Percentiles rank a stretch among this genome's conserved stretches.
Conservation (phyloP, 2,888 invertebrate species). For the Aspidiotus destructor region DNA sequence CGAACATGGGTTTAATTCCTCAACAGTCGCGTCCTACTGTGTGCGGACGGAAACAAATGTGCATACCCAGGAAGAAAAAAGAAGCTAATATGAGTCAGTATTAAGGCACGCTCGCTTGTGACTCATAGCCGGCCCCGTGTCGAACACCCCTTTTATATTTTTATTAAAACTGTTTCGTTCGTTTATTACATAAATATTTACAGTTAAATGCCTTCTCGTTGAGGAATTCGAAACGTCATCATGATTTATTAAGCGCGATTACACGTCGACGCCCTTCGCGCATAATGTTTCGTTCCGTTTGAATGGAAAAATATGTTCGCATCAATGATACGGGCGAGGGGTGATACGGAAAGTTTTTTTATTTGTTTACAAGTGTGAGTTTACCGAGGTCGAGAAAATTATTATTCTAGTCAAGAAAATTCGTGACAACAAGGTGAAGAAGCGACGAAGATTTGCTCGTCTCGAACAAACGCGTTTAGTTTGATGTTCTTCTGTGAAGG, state of each 20-base stretch:
- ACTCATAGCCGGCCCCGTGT: background rate
- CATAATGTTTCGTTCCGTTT: too few relatives aligned
- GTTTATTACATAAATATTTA: slow-evolving; percentile 4
- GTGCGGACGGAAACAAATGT: too few relatives aligned
- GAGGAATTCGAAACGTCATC: background rate
- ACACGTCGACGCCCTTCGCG: background rate
- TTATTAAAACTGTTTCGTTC: slow-evolving; percentile 1
- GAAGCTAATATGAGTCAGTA: background rate
- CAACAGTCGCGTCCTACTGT: background rate
- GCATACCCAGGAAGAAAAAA: background rate
- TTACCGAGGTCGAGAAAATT: too few relatives aligned
- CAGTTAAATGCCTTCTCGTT: slow-evolving; percentile 2
- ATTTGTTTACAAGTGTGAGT: too few relatives aligned
- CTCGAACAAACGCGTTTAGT: too few relatives aligned
- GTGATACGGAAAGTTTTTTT: too few relatives aligned
- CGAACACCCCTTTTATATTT: background rate
- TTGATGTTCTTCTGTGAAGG: too few relatives aligned
- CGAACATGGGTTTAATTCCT: background rate
- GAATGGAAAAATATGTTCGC: too few relatives aligned
- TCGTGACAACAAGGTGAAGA: too few relatives aligned
- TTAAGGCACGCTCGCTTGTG: background rate
- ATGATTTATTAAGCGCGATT: slow-evolving; percentile 2
- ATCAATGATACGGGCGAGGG: too few relatives aligned
- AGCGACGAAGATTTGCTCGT: too few relatives aligned
- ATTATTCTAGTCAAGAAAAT: too few relatives aligned